These are phyloP conservation scores for Zaprionus lineosus DNA, from an alignment of 2,888 invertebrate species.

Conservation along the genomic window DNA sequence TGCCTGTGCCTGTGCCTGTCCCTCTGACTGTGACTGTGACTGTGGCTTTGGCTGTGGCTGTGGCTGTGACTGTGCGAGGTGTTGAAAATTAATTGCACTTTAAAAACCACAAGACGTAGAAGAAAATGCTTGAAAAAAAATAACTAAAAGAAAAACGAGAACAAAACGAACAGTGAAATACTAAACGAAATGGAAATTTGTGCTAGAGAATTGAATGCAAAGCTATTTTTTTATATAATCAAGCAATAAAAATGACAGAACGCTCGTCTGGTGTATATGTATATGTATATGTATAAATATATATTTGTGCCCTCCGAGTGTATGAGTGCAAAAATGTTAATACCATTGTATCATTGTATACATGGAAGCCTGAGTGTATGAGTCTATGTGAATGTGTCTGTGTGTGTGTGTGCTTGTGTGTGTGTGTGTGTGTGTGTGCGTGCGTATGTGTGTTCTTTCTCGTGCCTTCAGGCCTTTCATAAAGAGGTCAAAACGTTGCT, in stretches of 20 bases:
- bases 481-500: constrained; percentile 77
- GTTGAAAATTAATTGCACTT: constrained; percentile 73
- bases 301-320: too few relatives aligned
- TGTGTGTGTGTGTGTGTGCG: constrained; percentile 15
- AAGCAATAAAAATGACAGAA: constrained; percentile 71
- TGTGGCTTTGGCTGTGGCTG: constrained; percentile 16
- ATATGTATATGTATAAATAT: constrained; percentile 29
- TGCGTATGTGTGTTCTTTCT: constrained; percentile 39
- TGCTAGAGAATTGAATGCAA: constrained; percentile 39
- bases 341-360: constrained; percentile 54
- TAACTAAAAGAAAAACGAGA: constrained; percentile 15
- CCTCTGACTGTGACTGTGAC: too few relatives aligned
- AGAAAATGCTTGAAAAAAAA: constrained; percentile 11
- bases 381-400: constrained; percentile 20
- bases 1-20: not conserved
- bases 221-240: constrained; percentile 78
- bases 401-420: constrained; percentile 24
- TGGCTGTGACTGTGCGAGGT: constrained; percentile 36
- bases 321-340: constrained; percentile 69
- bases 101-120: constrained; percentile 35
- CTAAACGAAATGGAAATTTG: constrained; percentile 22
- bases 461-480: constrained; percentile 74
- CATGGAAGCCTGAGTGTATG: too few relatives aligned
- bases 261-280: constrained; percentile 24
- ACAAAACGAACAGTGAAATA: constrained; percentile 1